Evolutionary conservation across 2,888 invertebrate species (phyloP), one percentile per base, ranked within the genome.

Genomic region (Chymomyza fuscimana): DNA sequence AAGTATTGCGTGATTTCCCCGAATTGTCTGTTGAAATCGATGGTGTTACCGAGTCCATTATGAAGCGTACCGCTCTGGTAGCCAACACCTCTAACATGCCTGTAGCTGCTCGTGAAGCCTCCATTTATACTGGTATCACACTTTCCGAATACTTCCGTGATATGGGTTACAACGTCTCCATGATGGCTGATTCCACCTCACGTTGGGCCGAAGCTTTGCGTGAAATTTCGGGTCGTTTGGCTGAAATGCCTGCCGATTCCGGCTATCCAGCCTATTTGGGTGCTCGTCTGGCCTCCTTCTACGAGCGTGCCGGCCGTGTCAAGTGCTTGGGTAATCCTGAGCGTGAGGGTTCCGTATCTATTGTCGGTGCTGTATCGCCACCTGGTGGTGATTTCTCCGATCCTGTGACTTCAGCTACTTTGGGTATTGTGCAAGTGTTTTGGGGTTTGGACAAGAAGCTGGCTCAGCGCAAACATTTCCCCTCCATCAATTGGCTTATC

Each of bases 1-100:
- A 99, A 93, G 97, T 98, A 94, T 93, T 99, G 92, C 94, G 98
- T 79, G 99, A 99, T 93, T 99, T 99, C 95, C 99, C 99, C 71
- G 98, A 99, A 93, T 93, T 99, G 91, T 96, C 97, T 0, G 97
- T 99, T 88, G 99, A 99, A 93, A 98, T 99, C 88, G 98, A 98
- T 16, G 99, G 99, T 10, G 94, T 95, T 54, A 97, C 97, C 1
- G 99, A 99, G 92, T 98, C 99, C 83, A 99, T 99, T 93, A 99
- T 99, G 99, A 99, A 99, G 93, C 96, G 99, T 92, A 99, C 99
- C 3, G 97, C 99, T 51, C 94, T 99, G 72, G 99, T 99, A 22
- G 99, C 99, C 89, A 99, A 99, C 93, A 99, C 99, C 40, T 99
- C 99, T 79, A 99, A 99, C 96, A 99, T 99, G 99, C 99, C 99